Conservation (phyloP, 2,113 vertebrate genomes). For the Chloebia gouldiae region DNA sequence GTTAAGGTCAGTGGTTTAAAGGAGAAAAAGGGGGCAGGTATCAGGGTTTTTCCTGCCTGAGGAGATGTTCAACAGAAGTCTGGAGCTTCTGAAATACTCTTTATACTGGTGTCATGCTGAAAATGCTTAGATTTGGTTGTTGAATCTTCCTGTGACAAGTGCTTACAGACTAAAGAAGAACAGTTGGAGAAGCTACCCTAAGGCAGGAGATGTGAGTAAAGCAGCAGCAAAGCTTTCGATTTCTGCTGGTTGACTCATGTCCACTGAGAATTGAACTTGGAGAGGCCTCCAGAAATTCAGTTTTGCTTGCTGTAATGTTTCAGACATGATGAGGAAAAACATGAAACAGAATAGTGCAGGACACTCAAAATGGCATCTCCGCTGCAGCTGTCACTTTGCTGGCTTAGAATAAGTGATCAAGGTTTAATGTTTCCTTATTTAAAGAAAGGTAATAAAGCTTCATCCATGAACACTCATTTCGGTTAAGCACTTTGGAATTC, state of each 20-base stretch:
- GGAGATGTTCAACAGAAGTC: not conserved
- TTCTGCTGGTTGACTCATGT: not conserved
- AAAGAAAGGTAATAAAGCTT: not conserved
- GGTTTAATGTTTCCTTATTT: not conserved
- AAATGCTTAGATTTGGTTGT: not conserved
- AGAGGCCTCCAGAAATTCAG: not conserved
- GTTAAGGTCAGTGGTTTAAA: not conserved
- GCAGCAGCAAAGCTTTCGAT: not conserved
- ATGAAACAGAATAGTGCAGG: not conserved
- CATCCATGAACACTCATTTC: not conserved
- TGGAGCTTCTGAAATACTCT: not conserved
- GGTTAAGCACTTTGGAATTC: not conserved
- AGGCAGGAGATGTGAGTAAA: not conserved
- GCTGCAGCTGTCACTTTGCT: not conserved
- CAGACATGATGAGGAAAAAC: not conserved
- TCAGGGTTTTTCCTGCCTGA: not conserved
- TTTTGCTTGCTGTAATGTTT: not conserved
- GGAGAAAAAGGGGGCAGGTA: not conserved
- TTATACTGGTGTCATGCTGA: not conserved
- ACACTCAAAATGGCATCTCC: not conserved
- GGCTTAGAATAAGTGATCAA: not conserved
- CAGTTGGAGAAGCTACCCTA: not conserved
- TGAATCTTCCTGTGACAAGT: not conserved
- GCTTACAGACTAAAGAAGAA: not conserved
- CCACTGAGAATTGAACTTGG: not conserved